phyloP scores from a whole-genome alignment of 2,797 vertebrate genomes.

The Spatula clypeata region DNA sequence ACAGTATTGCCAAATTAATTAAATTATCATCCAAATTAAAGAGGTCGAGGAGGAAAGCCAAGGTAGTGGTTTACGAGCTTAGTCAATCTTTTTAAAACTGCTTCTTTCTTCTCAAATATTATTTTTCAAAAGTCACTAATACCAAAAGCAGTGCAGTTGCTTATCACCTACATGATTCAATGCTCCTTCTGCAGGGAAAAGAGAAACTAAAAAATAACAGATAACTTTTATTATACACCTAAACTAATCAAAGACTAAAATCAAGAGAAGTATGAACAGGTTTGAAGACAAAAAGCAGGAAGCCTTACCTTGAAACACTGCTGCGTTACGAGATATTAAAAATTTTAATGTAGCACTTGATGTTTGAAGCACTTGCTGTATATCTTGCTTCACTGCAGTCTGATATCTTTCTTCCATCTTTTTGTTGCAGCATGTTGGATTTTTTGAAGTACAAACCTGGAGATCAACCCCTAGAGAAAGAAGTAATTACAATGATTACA shows the following conservation, averaged over 20 bases:
- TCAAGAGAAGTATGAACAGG: neutral
- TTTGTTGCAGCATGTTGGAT: constrained; percentile 90
- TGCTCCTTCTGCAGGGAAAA: neutral
- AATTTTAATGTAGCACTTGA: constrained; percentile 89
- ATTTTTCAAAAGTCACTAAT: neutral
- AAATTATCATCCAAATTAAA: neutral
- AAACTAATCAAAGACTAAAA: constrained; percentile 1
- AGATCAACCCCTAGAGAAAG: constrained; percentile 87
- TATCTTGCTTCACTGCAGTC: constrained; percentile 85
- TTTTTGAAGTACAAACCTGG: constrained; percentile 89
- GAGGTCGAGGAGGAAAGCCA: neutral
- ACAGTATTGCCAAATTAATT: constrained; percentile 16
- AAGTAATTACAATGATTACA: neutral
- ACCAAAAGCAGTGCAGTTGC: neutral
- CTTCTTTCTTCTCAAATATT: neutral
- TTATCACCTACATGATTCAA: neutral
- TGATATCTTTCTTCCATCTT: constrained; percentile 93
- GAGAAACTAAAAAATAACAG: neutral
- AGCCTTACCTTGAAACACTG: constrained; percentile 91
- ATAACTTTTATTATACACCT: neutral
- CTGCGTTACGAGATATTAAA: constrained; percentile 89
- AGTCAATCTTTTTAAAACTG: neutral
- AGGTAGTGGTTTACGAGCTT: neutral
- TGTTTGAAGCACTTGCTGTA: constrained; percentile 89
- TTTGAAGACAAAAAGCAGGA: neutral